Evolutionary conservation across 2,888 invertebrate genomes (phyloP), one percentile per base, ranked within the genome.

Genomic region (Andrena camellia): DNA sequence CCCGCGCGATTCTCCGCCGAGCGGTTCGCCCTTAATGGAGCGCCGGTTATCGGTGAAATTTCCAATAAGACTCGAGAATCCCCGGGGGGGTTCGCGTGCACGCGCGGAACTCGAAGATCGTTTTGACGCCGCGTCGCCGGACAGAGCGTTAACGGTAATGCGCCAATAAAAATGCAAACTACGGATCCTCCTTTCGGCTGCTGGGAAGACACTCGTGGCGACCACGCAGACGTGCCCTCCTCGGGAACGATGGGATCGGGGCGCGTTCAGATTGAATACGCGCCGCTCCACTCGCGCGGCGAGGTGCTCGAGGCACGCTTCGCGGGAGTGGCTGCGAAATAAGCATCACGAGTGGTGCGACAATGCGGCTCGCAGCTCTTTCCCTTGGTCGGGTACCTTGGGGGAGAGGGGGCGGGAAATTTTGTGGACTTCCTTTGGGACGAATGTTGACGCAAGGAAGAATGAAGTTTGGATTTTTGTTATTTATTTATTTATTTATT

Each of bases 121-220:
- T 80, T 81, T 83, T 69, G 77, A 69, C 81, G 83, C 77, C 81
- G 78, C 69, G 80, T 59, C 78, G 67, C 67, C 86, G 86, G 85
- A 72, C 77, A 78, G 78, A 80, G 86, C 10, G 75, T 50, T 67
- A 85, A 84, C 85, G 85, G 87, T 90, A 90, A 91, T 90, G 88
- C 84, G 84, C 84, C 90, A 89, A 90, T 91, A 91, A 91, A 91
- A 91, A 90, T 91, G 90, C 90, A 90, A 88, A 90, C 87, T 88
- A 84, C 87, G 84, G 42, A 17, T 63, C 73, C 76, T 86, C 54
- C 75, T 70, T 77, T 23, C 63, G 62, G 20, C 74, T 57, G 52
- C 81, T 48, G 73, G 48, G 63, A 69, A 69, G 57, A 69, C 69
- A 54, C 69, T 31, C 33, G 10, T 29, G 59, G 64, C 70, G 52